A percentile compares a stretch with the other conserved stretches of the same genome.
These are phyloP conservation scores for Lophius piscatorius DNA, from an alignment of 2,113 vertebrate genomes.

Conservation along the genomic window DNA sequence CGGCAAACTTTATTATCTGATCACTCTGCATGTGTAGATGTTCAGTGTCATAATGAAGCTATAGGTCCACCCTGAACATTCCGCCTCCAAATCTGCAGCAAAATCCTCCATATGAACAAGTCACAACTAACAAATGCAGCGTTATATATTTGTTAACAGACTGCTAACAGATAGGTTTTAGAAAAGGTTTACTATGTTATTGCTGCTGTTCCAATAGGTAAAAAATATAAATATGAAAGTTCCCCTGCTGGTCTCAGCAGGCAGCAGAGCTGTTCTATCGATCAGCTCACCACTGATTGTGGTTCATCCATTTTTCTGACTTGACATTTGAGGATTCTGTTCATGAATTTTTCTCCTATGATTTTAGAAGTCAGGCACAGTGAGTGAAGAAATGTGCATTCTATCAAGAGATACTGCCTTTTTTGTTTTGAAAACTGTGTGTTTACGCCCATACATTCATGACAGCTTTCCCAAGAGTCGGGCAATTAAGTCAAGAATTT, in stretches of 20 bases:
- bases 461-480: slow-evolving; percentile 2
- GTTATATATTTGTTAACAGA: slow-evolving; percentile 34
- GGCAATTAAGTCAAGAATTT: too few species aligned
- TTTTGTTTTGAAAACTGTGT: slow-evolving; percentile 2
- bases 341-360: slow-evolving; percentile 40
- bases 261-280: slow-evolving; percentile 46
- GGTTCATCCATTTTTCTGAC: slow-evolving; percentile 45
- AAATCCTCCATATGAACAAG: slow-evolving; percentile 1
- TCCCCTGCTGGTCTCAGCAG: slow-evolving; percentile 62
- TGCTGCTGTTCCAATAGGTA: slow-evolving; percentile 60
- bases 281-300: slow-evolving; percentile 55
- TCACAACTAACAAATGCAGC: slow-evolving; percentile 12
- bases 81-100: not conserved
- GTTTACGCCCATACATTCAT: not conserved
- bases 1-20: not conserved
- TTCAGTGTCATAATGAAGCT: not conserved
- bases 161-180: too few species aligned
- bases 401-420: slow-evolving; percentile 1
- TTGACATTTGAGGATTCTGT: slow-evolving; percentile 53
- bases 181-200: slow-evolving; percentile 40
- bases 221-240: slow-evolving; percentile 67
- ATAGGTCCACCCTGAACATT: slow-evolving; percentile 18
- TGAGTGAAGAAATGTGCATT: slow-evolving; percentile 20
- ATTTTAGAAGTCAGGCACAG: slow-evolving; percentile 28
- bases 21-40: not conserved